Conservation (phyloP, 2,888 invertebrate genomes). For the Chaetogeoica ovagalla region DNA sequence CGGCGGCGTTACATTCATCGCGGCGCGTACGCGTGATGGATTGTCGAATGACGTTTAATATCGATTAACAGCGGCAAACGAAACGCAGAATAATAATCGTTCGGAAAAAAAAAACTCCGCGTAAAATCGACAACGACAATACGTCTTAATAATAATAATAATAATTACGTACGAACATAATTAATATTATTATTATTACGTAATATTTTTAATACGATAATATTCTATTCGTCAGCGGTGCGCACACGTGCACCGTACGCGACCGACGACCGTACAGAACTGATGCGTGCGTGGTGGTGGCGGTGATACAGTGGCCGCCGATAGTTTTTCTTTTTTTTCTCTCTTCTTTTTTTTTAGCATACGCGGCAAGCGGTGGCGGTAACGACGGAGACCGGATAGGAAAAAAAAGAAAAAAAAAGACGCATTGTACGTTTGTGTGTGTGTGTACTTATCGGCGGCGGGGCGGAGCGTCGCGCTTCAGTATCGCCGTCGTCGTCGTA, state of each 20-base stretch:
- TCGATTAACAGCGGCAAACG: no score
- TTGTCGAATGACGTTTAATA: no score
- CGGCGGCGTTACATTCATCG: no score
- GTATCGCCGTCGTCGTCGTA: background rate
- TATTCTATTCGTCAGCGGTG: background rate
- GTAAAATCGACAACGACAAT: no score
- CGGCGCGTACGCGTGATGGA: no score
- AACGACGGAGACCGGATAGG: background rate
- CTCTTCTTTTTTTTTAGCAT: no score
- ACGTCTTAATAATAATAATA: background rate
- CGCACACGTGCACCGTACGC: background rate
- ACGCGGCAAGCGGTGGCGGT: conserved; percentile 17
- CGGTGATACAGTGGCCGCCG: background rate
- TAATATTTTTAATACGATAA: no score
- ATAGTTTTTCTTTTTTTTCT: background rate
- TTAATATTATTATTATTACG: no score
- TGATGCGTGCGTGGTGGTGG: no score
- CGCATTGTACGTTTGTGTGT: background rate
- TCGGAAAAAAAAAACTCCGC: no score
- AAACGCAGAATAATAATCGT: no score
- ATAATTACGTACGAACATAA: no score
- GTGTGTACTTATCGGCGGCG: background rate
- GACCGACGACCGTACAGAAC: conserved; percentile 22
- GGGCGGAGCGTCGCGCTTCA: conserved; percentile 1
- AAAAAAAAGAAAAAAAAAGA: background rate